Percentiles rank a stretch among this genome's conserved stretches.
Evolutionary conservation across 2,113 vertebrate species (phyloP).

Genomic region (Nothocercus nigrocapillus): DNA sequence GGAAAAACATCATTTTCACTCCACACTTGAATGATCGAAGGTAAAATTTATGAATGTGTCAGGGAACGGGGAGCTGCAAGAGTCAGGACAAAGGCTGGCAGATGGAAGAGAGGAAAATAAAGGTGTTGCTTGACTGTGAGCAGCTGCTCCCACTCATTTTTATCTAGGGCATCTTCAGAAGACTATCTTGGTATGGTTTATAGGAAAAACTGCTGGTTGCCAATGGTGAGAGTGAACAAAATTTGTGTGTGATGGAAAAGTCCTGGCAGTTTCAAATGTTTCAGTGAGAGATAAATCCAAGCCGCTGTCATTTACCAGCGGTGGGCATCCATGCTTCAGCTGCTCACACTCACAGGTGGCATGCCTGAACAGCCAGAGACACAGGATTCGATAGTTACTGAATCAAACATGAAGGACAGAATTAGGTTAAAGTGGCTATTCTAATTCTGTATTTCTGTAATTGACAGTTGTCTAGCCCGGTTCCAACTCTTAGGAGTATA

Average conservation of each 20-base stretch:
- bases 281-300: background rate
- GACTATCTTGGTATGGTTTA: background rate
- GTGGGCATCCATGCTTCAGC: fast-evolving
- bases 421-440: background rate
- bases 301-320: no score
- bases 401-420: fast-evolving
- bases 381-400: background rate
- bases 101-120: background rate
- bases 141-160: background rate
- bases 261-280: background rate
- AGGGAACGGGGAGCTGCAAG: background rate
- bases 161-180: background rate
- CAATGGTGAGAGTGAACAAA: background rate
- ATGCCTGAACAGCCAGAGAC: background rate
- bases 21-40: background rate
- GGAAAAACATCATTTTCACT: background rate
- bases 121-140: background rate
- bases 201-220: background rate
- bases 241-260: background rate
- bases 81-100: background rate
- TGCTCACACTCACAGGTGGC: background rate
- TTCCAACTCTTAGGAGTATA: background rate
- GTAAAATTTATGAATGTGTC: background rate
- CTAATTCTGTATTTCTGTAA: background rate
- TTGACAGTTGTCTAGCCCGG: fast-evolving